Conservation (phyloP, 2,888 invertebrate genomes). For the Pollenia amentaria region DNA sequence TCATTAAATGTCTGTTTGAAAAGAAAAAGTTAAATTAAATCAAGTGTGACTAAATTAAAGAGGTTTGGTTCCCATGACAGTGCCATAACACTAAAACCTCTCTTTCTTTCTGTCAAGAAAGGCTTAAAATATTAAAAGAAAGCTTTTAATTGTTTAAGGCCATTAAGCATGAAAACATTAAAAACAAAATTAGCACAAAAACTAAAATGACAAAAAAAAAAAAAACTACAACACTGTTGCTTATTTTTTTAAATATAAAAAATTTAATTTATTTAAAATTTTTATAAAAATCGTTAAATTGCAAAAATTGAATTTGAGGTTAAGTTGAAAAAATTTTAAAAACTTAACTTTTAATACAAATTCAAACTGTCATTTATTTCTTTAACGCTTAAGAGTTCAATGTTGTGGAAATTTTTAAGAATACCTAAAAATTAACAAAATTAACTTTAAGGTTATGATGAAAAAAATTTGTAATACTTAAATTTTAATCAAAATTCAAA, state of each 20-base stretch:
- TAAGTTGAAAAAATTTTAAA: slow-evolving; percentile 2
- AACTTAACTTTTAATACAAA: background rate
- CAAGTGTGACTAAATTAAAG: background rate
- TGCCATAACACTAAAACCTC: background rate
- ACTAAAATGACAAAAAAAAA: too few species aligned
- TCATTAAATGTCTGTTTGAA: background rate
- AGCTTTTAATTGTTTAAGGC: slow-evolving; percentile 20
- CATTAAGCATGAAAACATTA: background rate
- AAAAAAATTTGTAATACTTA: background rate
- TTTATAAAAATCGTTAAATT: background rate
- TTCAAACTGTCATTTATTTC: background rate
- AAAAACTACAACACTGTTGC: background rate
- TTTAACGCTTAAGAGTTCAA: background rate
- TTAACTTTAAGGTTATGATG: background rate
- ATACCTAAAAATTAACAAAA: background rate
- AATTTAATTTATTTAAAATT: background rate
- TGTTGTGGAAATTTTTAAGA: background rate
- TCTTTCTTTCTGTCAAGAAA: background rate
- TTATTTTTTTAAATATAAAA: background rate
- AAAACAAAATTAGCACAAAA: background rate
- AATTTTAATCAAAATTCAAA: background rate
- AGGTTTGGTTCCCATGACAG: slow-evolving; percentile 25
- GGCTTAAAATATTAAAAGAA: slow-evolving; percentile 12
- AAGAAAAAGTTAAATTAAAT: background rate
- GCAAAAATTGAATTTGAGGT: background rate